These are phyloP conservation scores for Sebastolobus altivelis DNA, from an alignment of 2,797 vertebrate genomes.

Conservation along the genomic window DNA sequence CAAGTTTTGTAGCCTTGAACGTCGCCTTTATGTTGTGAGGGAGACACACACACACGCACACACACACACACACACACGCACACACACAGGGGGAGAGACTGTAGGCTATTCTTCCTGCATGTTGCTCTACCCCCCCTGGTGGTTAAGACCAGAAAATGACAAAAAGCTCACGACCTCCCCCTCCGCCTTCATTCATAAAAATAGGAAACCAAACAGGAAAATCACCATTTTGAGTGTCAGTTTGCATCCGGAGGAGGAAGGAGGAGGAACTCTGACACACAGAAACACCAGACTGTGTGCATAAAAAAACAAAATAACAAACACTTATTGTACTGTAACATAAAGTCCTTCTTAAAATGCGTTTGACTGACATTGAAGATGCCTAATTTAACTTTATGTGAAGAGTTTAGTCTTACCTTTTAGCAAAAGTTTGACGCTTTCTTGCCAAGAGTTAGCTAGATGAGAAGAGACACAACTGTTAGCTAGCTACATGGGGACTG, in stretches of 20 bases:
- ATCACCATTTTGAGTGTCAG: slow-evolving; percentile 53
- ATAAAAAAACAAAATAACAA: no score
- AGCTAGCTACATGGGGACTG: no score
- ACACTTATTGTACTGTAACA: no score
- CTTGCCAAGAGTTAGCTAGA: not conserved
- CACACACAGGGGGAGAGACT: slow-evolving; percentile 25
- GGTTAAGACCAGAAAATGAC: slow-evolving; percentile 46
- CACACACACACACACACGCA: not conserved
- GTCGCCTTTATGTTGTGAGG: slow-evolving; percentile 75
- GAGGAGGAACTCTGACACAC: no score
- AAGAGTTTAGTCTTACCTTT: not conserved
- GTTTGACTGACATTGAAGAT: not conserved
- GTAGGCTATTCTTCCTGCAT: slow-evolving; percentile 42
- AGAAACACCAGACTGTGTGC: no score
- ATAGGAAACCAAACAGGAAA: slow-evolving; percentile 54
- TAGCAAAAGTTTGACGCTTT: not conserved
- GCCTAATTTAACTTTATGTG: not conserved
- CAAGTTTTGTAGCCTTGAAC: slow-evolving; percentile 57
- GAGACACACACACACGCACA: slow-evolving; percentile 11
- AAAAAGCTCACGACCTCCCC: slow-evolving; percentile 43
- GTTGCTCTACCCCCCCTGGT: slow-evolving; percentile 77
- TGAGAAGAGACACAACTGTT: no score
- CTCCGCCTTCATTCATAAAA: slow-evolving; percentile 83
- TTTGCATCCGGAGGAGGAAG: not conserved
- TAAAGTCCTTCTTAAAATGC: no score